Base-by-base conservation (phyloP, 2,888 invertebrate genomes). In the Azorinus chamasolen region DNA sequence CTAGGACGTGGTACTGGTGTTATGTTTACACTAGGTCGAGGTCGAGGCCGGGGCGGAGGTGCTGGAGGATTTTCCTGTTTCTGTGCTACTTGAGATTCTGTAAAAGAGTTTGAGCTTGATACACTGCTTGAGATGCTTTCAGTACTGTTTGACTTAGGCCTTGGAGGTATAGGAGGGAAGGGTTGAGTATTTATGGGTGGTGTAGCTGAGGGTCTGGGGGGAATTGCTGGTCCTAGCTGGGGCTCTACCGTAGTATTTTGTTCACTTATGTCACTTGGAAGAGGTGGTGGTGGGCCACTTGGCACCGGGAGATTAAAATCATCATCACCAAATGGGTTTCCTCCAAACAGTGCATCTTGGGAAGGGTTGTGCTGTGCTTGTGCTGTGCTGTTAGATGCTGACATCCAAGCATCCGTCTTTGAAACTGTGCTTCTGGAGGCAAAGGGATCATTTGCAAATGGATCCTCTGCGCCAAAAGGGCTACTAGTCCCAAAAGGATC, bases 231-330 rank as follows among this genome's bases (percentile, higher is more conserved):
- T 5, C 83, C 75, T 45, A 65, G 55, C 37, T 80, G 78, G 24
- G 86, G 79, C 18, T 83, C 78, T 43, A 68, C 55, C 39, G 27
- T 55, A 1, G 43, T 18, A 46, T 27, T 61, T 45, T 68, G 71
- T 69, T 51, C 65, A 48, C 61, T 45, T 53, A 79, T 58, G 62
- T 66, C 64, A 41, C 68, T 46, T 51, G 86, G 88, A 14, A 87
- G 76, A 18, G 87, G 87, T 16, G 87, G 87, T 24, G 88, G 88
- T 25, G 88, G 86, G 25, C 85, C 88, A 43, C 83, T 83, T 24
- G 87, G 83, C 14, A 79, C 81, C 1, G 85, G 85, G 25, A 84
- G 51, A 70, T 84, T 73, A 78, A 83, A 84, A 48, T 78, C 73
- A 59, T 79, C 80, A 77, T 71, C 75, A 69, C 63, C 61, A 64